phyloP scores from a whole-genome alignment of 2,797 vertebrate species.

The Basileuterus tristriatus region DNA sequence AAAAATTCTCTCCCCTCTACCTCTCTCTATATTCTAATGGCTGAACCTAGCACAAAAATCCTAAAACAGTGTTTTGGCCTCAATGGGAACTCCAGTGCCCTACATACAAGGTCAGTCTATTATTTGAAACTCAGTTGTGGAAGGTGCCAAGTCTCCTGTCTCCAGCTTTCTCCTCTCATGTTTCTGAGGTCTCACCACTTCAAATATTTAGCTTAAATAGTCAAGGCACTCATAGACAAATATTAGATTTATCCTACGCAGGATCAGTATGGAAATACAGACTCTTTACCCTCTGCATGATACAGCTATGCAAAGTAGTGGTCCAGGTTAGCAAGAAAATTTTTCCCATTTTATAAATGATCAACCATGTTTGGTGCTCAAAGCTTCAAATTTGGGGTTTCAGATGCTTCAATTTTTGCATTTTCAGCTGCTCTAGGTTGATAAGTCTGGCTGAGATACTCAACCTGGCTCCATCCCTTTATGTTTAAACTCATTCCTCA shows the following conservation, averaged over 20 bases:
- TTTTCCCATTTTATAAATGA: neutral
- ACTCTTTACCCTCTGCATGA: neutral
- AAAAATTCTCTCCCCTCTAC: neutral
- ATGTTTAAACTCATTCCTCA: neutral
- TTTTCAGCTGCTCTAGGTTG: neutral
- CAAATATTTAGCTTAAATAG: neutral
- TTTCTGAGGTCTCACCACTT: neutral
- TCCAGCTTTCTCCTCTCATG: neutral
- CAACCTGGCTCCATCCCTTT: neutral
- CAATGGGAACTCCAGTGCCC: neutral
- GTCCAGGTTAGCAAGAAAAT: neutral
- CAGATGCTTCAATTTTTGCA: neutral
- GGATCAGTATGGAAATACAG: neutral
- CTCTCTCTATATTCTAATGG: neutral
- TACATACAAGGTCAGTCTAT: neutral
- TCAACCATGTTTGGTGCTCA: neutral
- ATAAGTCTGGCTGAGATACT: neutral
- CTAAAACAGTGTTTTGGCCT: neutral
- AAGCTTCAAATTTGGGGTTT: neutral
- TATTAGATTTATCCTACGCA: neutral
- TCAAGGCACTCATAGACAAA: neutral
- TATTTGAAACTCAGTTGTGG: neutral
- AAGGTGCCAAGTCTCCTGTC: neutral
- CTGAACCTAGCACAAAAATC: neutral
- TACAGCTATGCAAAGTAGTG: neutral